These are phyloP conservation scores for Mythimna ferrago DNA, from an alignment of 2,888 invertebrate genomes.

Conservation along the genomic window DNA sequence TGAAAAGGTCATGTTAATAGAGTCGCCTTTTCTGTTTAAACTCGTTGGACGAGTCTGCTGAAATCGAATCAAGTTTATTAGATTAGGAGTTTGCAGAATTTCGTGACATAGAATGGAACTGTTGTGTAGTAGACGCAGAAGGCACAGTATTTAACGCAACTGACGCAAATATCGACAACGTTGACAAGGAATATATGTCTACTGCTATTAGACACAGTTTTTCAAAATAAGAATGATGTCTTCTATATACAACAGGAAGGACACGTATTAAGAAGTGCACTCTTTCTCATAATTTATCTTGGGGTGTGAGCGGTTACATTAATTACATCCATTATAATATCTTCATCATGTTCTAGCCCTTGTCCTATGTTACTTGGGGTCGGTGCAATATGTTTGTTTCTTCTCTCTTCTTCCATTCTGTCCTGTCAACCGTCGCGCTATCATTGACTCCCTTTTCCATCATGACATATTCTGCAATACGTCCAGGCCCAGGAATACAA, in stretches of 20 bases:
- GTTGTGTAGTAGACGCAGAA: background rate
- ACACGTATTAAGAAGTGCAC: no score
- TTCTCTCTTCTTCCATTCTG: no score
- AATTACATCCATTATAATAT: background rate
- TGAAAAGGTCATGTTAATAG: slow-evolving; percentile 21
- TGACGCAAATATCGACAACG: background rate
- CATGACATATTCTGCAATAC: background rate
- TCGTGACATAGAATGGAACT: background rate
- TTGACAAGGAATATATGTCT: background rate
- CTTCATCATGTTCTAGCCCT: no score
- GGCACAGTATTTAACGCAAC: background rate
- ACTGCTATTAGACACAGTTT: background rate
- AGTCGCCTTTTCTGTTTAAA: slow-evolving; percentile 40
- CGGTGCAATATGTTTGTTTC: no score
- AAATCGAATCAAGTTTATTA: slow-evolving; percentile 44
- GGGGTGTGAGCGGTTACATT: no score
- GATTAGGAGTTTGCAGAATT: slow-evolving; percentile 31
- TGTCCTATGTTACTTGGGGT: no score
- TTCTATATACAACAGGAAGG: background rate
- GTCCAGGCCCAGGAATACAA: background rate
- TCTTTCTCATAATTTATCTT: background rate
- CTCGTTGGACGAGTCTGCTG: slow-evolving; percentile 14
- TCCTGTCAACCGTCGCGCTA: no score
- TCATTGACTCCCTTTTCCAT: no score
- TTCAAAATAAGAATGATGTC: background rate